phyloP scores from a whole-genome alignment of 2,888 invertebrate species.

The Trachelus troglodyta region DNA sequence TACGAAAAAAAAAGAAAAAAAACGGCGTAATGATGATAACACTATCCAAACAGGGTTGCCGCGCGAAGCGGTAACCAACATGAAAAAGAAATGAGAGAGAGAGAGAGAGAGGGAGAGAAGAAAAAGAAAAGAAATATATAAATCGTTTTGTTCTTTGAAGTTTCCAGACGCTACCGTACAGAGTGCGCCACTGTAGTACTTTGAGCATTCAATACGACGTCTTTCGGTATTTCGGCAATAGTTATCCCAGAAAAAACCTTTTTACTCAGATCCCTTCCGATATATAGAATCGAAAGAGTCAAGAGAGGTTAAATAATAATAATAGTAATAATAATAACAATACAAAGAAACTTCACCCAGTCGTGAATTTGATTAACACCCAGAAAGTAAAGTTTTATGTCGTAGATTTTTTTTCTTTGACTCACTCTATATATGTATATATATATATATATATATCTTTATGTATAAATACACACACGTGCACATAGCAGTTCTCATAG shows the following conservation, averaged over 20 bases:
- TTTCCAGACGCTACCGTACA: neutral
- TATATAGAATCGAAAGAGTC: neutral
- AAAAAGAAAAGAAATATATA: conserved; percentile 14
- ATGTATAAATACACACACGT: conserved; percentile 1
- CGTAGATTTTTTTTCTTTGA: neutral
- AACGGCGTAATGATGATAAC: conserved; percentile 19
- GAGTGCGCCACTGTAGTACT: too few species aligned
- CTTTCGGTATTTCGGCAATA: neutral
- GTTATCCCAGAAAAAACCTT: too few species aligned
- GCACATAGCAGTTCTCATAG: too few species aligned
- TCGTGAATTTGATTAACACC: conserved; percentile 45
- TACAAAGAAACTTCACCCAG: conserved; percentile 18
- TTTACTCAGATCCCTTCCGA: too few species aligned
- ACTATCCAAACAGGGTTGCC: conserved; percentile 22
- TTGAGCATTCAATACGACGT: neutral
- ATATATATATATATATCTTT: too few species aligned
- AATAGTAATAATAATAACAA: too few species aligned
- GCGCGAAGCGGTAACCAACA: neutral
- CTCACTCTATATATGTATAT: too few species aligned
- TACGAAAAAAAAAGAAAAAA: conserved; percentile 20
- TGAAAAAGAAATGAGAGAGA: conserved; percentile 16
- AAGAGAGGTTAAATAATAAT: too few species aligned
- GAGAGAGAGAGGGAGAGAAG: conserved; percentile 8
- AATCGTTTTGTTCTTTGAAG: neutral
- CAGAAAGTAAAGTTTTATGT: conserved; percentile 37